Evolutionary conservation across 1,140 invertebrate genomes (phyloP).

Genomic region (Euglossa dilemma): DNA sequence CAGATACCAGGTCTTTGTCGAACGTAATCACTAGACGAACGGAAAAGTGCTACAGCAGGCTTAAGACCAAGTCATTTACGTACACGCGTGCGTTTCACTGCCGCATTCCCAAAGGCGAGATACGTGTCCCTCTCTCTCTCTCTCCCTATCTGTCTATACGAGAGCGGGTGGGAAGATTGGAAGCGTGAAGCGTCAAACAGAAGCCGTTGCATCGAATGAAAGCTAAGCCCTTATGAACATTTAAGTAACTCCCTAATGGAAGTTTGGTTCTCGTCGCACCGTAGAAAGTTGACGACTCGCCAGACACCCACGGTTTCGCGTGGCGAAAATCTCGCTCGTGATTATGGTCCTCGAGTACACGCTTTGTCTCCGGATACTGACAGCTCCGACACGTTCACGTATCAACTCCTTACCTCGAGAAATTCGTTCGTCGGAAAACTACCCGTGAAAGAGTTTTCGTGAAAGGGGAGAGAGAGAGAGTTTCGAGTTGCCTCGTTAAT

Average conservation of each 20-base stretch:
- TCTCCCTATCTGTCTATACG: no score
- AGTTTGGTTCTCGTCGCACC: slow-evolving; percentile 55
- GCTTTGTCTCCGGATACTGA: slow-evolving; percentile 5
- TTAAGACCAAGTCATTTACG: neutral
- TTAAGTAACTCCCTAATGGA: slow-evolving; percentile 74
- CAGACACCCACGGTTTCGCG: slow-evolving; percentile 45
- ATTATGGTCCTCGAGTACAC: neutral
- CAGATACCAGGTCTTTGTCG: neutral
- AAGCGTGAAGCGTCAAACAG: slow-evolving; percentile 45
- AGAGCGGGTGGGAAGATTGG: neutral
- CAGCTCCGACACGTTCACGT: neutral
- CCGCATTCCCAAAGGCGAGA: slow-evolving; percentile 10
- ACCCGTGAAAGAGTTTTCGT: neutral
- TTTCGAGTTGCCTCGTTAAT: neutral
- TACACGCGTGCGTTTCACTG: slow-evolving; percentile 5
- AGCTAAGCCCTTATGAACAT: slow-evolving; percentile 66
- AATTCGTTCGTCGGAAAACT: no score
- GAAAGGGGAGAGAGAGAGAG: neutral
- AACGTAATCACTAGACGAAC: slow-evolving; percentile 1
- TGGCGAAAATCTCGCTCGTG: slow-evolving; percentile 37
- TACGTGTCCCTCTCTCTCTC: no score
- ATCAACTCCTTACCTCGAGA: neutral
- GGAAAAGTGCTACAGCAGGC: neutral
- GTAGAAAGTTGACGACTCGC: slow-evolving; percentile 66
- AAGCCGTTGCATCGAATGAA: slow-evolving; percentile 54